Conservation (phyloP, 2,888 invertebrate species). For the Tipula helvola region DNA sequence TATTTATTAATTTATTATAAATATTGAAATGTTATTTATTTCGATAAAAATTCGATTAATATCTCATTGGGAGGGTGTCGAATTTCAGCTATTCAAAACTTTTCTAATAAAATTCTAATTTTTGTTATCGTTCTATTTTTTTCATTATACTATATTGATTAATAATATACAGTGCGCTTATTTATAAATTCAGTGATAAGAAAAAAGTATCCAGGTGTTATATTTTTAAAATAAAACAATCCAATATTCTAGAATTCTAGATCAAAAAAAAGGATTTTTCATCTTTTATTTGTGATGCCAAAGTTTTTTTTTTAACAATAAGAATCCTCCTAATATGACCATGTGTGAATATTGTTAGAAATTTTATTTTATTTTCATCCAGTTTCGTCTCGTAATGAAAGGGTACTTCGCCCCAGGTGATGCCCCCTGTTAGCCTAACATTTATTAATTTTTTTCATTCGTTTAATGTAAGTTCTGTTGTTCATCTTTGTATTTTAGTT, state of each 20-base stretch:
- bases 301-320: neutral
- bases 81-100: neutral
- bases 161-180: neutral
- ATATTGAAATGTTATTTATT: neutral
- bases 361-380: neutral
- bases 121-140: neutral
- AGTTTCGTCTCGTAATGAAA: neutral
- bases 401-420: neutral
- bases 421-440: neutral
- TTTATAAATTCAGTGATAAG: neutral
- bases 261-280: neutral
- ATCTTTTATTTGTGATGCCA: neutral
- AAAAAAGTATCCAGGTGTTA: neutral
- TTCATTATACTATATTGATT: neutral
- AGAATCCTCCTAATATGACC: neutral
- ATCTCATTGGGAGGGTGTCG: neutral
- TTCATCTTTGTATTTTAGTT: neutral
- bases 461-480: neutral
- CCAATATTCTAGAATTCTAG: neutral
- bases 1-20: neutral
- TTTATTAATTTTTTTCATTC: neutral
- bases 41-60: neutral
- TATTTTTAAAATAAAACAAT: neutral
- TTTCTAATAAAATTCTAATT: neutral
- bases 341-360: neutral